A percentile compares a stretch with the other conserved stretches of the same genome.
Evolutionary conservation across 2,113 vertebrate genomes (phyloP).

Genomic region (Rhombomys opimus): DNA sequence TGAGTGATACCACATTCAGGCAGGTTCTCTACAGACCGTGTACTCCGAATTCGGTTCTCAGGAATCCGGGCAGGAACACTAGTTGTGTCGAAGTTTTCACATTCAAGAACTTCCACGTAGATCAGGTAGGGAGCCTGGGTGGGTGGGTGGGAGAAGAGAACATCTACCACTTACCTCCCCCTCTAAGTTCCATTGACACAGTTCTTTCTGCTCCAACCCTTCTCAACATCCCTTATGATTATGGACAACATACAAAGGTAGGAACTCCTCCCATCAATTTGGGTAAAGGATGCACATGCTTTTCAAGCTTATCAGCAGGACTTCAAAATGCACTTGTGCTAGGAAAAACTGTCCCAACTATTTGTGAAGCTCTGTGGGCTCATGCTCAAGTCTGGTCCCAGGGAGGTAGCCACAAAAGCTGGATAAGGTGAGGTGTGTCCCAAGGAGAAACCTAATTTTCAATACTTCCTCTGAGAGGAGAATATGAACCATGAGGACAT

Average conservation of each 20-base stretch:
- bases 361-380: neutral
- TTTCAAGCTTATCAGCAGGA: constrained; percentile 8
- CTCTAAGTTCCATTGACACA: neutral
- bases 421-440: neutral
- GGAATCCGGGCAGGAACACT: constrained; percentile 94
- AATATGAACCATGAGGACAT: neutral
- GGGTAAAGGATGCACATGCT: neutral
- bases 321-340: neutral
- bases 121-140: constrained; percentile 95
- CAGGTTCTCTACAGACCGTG: constrained; percentile 96
- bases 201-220: neutral
- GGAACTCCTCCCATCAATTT: neutral
- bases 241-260: neutral
- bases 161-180: neutral
- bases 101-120: constrained; percentile 98
- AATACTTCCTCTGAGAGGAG: neutral
- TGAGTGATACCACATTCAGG: constrained; percentile 92
- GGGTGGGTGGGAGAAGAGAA: neutral
- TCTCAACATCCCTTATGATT: neutral
- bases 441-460: neutral
- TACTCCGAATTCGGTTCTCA: constrained; percentile 96
- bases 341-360: neutral
- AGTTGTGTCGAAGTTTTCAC: constrained; percentile 96
- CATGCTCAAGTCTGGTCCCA: neutral
- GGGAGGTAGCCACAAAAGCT: neutral